Evolutionary conservation across 1,140 invertebrate genomes (phyloP).

Genomic region (Triops cancriformis): DNA sequence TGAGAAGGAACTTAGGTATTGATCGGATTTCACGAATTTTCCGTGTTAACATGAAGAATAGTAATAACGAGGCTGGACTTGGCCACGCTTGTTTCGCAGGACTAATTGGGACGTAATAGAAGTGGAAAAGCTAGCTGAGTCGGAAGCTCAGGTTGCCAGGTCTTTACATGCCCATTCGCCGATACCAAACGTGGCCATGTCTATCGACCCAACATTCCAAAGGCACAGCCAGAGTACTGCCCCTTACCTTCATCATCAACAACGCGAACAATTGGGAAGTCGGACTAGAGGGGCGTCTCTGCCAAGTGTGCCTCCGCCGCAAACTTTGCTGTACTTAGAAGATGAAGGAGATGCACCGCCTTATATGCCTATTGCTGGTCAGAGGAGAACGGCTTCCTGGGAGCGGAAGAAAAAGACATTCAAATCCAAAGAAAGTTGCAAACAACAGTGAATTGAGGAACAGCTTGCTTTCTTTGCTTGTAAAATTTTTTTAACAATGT

Average conservation of each 20-base stretch:
- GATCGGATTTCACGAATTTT: background rate
- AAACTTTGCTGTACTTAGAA: background rate
- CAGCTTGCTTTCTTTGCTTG: background rate
- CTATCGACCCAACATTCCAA: background rate
- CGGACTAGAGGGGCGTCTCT: background rate
- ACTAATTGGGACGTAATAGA: background rate
- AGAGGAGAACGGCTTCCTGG: background rate
- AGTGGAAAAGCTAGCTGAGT: background rate
- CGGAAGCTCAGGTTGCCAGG: background rate
- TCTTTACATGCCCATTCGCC: background rate
- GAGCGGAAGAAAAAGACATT: background rate
- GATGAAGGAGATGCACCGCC: slow-evolving; percentile 3
- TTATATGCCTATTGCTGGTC: slow-evolving; percentile 10
- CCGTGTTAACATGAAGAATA: background rate
- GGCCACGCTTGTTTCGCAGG: background rate
- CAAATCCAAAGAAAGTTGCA: slow-evolving; percentile 1
- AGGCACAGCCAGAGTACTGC: background rate
- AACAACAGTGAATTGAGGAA: background rate
- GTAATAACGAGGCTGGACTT: background rate
- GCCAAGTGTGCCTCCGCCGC: slow-evolving; percentile 2
- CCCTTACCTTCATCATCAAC: background rate
- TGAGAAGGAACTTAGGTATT: background rate
- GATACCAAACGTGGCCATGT: background rate
- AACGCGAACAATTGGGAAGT: background rate
- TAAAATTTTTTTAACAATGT: background rate